phyloP scores from a whole-genome alignment of 2,797 vertebrate genomes.

The Sebastolobus altivelis region DNA sequence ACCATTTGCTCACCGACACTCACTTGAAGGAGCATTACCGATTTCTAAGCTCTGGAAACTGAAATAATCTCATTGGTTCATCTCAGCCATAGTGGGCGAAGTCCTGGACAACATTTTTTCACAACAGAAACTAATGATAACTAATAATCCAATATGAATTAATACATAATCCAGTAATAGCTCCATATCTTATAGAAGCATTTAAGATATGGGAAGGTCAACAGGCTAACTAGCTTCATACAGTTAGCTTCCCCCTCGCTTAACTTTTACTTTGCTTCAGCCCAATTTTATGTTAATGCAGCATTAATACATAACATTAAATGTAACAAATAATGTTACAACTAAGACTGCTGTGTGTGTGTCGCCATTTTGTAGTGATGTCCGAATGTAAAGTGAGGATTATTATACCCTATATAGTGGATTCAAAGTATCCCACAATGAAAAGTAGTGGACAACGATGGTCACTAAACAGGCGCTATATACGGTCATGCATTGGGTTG shows the following conservation, averaged over 20 bases:
- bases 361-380: no score
- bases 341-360: neutral
- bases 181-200: neutral
- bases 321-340: neutral
- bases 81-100: neutral
- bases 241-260: neutral
- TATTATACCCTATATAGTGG: no score
- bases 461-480: no score
- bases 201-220: neutral
- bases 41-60: neutral
- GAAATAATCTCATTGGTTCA: neutral
- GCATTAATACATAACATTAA: neutral
- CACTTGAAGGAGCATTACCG: neutral
- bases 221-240: neutral
- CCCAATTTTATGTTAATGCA: neutral
- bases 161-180: neutral
- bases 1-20: neutral
- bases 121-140: neutral
- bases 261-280: neutral
- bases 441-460: no score
- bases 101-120: neutral
- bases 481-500: no score
- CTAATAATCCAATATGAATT: neutral
- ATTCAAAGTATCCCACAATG: no score
- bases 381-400: no score